Conservation (phyloP, 1,140 invertebrate species). For the Ceratosolen fusciceps region DNA sequence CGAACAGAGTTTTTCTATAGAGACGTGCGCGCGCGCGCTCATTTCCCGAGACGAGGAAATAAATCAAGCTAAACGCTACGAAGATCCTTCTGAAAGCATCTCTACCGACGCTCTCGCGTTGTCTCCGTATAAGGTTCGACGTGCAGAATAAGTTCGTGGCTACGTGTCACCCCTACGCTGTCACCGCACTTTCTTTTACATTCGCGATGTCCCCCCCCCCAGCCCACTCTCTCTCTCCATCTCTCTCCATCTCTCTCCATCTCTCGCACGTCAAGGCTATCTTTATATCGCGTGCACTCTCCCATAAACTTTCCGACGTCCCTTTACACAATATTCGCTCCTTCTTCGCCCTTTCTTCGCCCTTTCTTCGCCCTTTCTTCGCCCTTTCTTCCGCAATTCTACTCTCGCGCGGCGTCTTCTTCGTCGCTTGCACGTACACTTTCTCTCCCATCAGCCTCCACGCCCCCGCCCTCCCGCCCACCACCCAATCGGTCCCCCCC, state of each 20-base stretch:
- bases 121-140: constrained; percentile 36
- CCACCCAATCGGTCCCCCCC: not conserved
- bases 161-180: too few relatives aligned
- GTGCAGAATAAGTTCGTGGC: constrained; percentile 24
- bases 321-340: not conserved
- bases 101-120: constrained; percentile 29
- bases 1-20: too few relatives aligned
- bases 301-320: not conserved
- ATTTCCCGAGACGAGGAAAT: constrained; percentile 11
- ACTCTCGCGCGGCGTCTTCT: too few relatives aligned
- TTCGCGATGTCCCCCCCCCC: not conserved
- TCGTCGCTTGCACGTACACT: too few relatives aligned
- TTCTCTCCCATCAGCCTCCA: too few relatives aligned
- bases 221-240: not conserved
- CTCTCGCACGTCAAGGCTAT: not conserved
- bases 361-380: too few relatives aligned
- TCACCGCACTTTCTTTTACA: too few relatives aligned
- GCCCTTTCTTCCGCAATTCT: too few relatives aligned
- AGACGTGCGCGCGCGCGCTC: too few relatives aligned
- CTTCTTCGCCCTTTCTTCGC: not conserved
- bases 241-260: not conserved
- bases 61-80: constrained; percentile 28
- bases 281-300: not conserved
- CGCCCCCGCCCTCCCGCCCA: too few relatives aligned
- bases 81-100: not conserved